Evolutionary conservation across 2,888 invertebrate species (phyloP).

Genomic region (Gastracanthus pulcherrimus): DNA sequence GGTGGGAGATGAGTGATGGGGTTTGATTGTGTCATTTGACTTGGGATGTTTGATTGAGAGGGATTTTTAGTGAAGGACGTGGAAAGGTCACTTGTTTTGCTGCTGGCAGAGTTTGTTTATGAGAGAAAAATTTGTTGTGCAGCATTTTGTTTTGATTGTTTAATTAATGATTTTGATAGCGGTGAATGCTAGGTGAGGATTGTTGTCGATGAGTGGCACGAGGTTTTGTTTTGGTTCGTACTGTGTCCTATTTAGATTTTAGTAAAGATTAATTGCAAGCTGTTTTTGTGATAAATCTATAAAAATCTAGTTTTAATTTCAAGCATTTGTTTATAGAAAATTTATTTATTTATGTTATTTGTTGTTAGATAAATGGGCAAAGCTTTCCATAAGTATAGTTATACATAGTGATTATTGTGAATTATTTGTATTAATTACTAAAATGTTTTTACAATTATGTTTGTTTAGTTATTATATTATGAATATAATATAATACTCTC

Average conservation of each 20-base stretch:
- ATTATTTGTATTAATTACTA: too few species aligned
- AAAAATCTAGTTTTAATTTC: background rate
- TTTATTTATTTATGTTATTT: background rate
- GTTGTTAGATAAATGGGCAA: too few species aligned
- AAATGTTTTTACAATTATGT: too few species aligned
- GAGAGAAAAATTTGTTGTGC: slow-evolving; percentile 32
- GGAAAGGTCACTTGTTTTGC: slow-evolving; percentile 61
- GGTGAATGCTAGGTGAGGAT: background rate
- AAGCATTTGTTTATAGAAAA: background rate
- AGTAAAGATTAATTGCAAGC: background rate
- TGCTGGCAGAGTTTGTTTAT: slow-evolving; percentile 18
- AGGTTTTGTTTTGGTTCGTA: slow-evolving; percentile 9
- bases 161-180: background rate
- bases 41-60: background rate
- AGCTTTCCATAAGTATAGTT: too few species aligned
- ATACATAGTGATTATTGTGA: too few species aligned
- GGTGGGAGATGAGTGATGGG: background rate
- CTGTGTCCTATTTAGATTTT: background rate
- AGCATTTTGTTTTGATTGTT: background rate
- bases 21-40: background rate
- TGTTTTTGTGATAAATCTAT: background rate
- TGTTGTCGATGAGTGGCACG: background rate
- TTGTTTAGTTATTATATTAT: too few species aligned
- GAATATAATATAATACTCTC: too few species aligned
- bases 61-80: slow-evolving; percentile 59